Base-by-base conservation (phyloP, 1,140 invertebrate species). In the Brachionus rubens region DNA sequence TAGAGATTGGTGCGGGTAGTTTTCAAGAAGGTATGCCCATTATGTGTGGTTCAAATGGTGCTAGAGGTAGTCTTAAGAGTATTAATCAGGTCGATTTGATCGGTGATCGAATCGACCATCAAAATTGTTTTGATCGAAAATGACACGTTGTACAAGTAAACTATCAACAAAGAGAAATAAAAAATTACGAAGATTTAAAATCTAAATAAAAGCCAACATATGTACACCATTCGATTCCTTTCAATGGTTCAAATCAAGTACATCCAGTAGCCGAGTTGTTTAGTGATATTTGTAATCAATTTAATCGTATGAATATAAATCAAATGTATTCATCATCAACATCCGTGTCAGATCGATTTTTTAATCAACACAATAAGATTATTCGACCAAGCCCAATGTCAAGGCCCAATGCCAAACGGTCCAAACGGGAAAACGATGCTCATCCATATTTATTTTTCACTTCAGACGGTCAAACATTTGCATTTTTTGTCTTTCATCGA, bases 381-480 rank as follows among this genome's bases (percentile, higher is more conserved):
- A 72, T 72, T 50, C 65, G 28, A 28, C 46, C 68, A 26, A 43
- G 50, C 41, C 68, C 68, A 50, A n/a, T n/a, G n/a, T n/a, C n/a
- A n/a, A n/a, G n/a, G n/a, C n/a, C n/a, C n/a, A n/a, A n/a, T n/a
- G n/a, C n/a, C n/a, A n/a, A n/a, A n/a, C n/a, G n/a, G n/a, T n/a
- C n/a, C n/a, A 48, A 54, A 72, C 50, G 68, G 68, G 68, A 72
- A 40, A 72, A 48, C 33, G 46, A 50, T 40, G 26, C 68, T 9
- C 68, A 72, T 72, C 68, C 68, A 14, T 72, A 72, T 72, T 36
- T 72, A 24, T 54, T 72, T 48, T 50, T 72, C 26, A 72, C 48
- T 50, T 28, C 68, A 24, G 68, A 72, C 24, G 68, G 68, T 14
- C 68, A 72, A 16, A 72, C 68, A 72, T 50, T 72, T 72, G 36